A percentile compares a stretch with the other conserved stretches of the same genome.
These are phyloP conservation scores for Laticauda colubrina DNA, from an alignment of 2,113 vertebrate genomes.

Conservation along the genomic window DNA sequence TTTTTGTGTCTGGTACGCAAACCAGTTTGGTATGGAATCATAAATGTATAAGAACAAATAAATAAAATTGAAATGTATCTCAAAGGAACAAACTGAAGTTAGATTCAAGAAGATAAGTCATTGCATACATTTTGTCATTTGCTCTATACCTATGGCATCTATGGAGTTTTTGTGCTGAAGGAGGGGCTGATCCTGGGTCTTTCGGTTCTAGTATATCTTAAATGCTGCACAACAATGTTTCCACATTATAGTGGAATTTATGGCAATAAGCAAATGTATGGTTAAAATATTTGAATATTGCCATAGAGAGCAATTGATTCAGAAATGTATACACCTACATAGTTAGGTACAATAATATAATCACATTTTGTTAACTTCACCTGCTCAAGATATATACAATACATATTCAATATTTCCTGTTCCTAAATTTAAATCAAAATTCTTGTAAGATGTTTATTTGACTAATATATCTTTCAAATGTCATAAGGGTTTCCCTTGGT, in stretches of 20 bases:
- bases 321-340: background rate
- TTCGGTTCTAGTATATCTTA: background rate
- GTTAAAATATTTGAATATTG: background rate
- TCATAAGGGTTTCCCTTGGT: slow-evolving; percentile 70
- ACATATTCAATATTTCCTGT: slow-evolving; percentile 70
- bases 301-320: background rate
- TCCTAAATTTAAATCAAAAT: slow-evolving; percentile 66
- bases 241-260: background rate
- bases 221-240: background rate
- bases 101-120: background rate
- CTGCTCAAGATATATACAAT: slow-evolving; percentile 60
- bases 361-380: slow-evolving; percentile 47
- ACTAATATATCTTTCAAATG: slow-evolving; percentile 66
- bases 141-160: background rate
- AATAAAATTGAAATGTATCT: slow-evolving; percentile 5
- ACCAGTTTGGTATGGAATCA: background rate
- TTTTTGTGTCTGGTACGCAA: background rate
- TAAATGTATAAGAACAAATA: background rate
- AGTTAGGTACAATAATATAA: slow-evolving; percentile 43
- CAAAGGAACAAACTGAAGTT: slow-evolving; percentile 17
- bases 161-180: background rate
- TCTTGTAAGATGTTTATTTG: slow-evolving; percentile 65
- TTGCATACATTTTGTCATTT: background rate
- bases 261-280: background rate
- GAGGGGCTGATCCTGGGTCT: background rate